A percentile compares a stretch with the other conserved stretches of the same genome.
Conservation (phyloP, 2,113 vertebrate genomes). For the Physeter macrocephalus region DNA sequence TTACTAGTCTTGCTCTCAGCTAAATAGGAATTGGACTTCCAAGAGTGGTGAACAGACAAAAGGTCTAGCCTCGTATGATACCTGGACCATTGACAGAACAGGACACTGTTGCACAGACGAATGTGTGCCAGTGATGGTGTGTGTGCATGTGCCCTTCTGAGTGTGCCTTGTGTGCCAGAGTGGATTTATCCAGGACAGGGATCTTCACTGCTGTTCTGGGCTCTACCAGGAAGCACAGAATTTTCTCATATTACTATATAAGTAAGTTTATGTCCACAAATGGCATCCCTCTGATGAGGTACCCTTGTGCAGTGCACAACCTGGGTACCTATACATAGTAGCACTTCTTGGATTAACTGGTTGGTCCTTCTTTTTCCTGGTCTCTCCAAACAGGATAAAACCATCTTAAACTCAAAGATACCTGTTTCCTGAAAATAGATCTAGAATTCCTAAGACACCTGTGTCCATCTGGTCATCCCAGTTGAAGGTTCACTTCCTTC, state of each 20-base stretch:
- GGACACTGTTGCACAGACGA: rapidly evolving
- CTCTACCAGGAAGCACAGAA: neutral
- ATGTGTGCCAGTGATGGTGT: too few relatives aligned
- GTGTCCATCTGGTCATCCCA: neutral
- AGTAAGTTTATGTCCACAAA: neutral
- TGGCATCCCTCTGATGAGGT: neutral
- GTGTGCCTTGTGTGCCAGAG: neutral
- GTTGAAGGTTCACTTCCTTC: neutral
- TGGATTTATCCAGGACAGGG: neutral
- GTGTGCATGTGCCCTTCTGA: neutral
- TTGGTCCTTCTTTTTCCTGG: neutral
- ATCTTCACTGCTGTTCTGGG: neutral
- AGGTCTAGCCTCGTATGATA: neutral
- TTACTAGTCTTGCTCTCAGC: neutral
- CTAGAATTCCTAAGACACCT: neutral
- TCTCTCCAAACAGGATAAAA: neutral
- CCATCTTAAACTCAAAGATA: neutral
- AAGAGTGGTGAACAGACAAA: neutral
- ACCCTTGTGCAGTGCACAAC: neutral
- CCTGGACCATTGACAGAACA: too few relatives aligned
- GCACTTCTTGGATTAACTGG: neutral
- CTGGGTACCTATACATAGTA: neutral
- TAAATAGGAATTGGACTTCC: neutral
- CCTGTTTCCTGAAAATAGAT: conserved; percentile 7
- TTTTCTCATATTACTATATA: neutral